Percentiles rank a stretch among this genome's conserved stretches.
These are phyloP conservation scores for Menidia menidia DNA, from an alignment of 2,797 vertebrate genomes.

Conservation along the genomic window DNA sequence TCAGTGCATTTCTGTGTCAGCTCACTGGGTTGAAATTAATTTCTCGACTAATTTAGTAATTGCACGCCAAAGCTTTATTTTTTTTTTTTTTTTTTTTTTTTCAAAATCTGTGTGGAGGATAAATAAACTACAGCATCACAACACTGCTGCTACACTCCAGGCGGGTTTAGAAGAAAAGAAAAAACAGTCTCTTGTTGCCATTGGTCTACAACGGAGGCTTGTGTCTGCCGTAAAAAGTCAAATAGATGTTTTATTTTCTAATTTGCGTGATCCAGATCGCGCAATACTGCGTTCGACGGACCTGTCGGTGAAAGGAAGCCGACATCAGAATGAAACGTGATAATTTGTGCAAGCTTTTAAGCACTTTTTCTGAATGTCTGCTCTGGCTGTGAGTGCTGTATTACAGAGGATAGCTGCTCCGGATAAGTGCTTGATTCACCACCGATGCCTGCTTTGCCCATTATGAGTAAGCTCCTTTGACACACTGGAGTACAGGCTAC, in stretches of 20 bases:
- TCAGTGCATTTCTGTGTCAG: constrained; percentile 81
- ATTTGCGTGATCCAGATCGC: constrained; percentile 40
- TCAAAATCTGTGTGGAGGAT: constrained; percentile 48
- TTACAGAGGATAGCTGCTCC: constrained; percentile 58
- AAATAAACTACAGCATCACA: constrained; percentile 25
- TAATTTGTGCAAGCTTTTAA: constrained; percentile 71
- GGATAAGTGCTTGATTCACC: constrained; percentile 71
- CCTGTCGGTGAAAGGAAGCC: constrained; percentile 44
- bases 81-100: constrained; percentile 36
- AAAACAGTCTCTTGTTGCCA: constrained; percentile 5
- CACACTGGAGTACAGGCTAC: constrained; percentile 58
- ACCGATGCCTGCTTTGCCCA: constrained; percentile 58
- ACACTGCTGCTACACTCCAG: constrained; percentile 38
- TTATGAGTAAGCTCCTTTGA: constrained; percentile 70
- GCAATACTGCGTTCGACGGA: constrained; percentile 16
- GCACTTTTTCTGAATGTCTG: constrained; percentile 58
- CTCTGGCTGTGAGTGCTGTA: constrained; percentile 55
- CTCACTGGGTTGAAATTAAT: constrained; percentile 81
- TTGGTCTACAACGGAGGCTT: constrained; percentile 10
- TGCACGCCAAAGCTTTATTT: constrained; percentile 68
- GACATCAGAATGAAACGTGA: constrained; percentile 45
- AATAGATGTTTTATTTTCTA: constrained; percentile 31
- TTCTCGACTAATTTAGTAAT: constrained; percentile 80
- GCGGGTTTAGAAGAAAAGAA: constrained; percentile 37
- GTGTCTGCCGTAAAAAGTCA: constrained; percentile 19